These are phyloP conservation scores for Dufourea novaeangliae DNA, from an alignment of 1,140 invertebrate genomes.

Conservation along the genomic window DNA sequence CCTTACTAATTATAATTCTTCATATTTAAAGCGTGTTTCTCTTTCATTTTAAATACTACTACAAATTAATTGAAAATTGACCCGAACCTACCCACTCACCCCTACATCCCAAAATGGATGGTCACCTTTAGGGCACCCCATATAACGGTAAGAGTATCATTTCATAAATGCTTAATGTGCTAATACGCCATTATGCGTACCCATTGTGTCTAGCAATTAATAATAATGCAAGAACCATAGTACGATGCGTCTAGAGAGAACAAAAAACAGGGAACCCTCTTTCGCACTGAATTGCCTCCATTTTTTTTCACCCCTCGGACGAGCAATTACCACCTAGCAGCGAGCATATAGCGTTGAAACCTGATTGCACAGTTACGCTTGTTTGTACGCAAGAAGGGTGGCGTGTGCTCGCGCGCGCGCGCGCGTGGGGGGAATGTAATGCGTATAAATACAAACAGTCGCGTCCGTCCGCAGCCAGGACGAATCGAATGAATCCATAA, in stretches of 20 bases:
- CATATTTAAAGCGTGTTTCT: no score
- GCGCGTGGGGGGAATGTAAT: conserved; percentile 26
- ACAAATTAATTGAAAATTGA: no score
- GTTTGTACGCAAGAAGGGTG: conserved; percentile 39
- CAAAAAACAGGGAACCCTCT: not conserved
- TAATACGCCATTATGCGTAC: no score
- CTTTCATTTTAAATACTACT: no score
- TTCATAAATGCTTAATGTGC: no score
- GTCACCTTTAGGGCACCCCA: no score
- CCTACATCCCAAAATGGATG: no score
- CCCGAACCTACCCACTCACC: no score
- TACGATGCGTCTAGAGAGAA: not conserved
- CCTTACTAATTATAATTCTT: no score
- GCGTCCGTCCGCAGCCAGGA: conserved; percentile 2
- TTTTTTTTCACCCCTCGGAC: conserved; percentile 8
- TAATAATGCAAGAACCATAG: not conserved
- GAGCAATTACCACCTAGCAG: conserved; percentile 35
- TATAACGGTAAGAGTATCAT: no score
- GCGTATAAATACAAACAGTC: conserved; percentile 35
- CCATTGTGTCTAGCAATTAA: no score
- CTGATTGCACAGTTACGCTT: conserved; percentile 20
- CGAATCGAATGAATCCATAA: conserved; percentile 63
- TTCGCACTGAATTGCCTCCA: not conserved
- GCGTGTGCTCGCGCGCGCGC: no score
- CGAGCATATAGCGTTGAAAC: not conserved